Evolutionary conservation across 2,888 invertebrate genomes (phyloP).

Genomic region (Brenthis ino): DNA sequence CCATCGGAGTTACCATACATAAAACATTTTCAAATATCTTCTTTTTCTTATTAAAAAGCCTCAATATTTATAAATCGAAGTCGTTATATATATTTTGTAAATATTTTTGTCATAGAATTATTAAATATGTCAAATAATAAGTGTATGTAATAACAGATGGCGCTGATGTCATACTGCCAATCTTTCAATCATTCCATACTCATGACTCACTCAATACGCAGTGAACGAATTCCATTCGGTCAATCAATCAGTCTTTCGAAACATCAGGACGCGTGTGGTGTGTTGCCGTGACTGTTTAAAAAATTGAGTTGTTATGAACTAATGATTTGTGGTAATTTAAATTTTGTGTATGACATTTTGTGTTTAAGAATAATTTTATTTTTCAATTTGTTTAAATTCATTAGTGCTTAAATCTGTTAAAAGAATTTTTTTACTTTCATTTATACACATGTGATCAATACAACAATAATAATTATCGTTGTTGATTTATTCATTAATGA

Average conservation of each 20-base stretch:
- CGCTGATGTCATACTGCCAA: background rate
- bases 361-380: constrained; percentile 27
- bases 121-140: background rate
- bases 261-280: constrained; percentile 43
- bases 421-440: constrained; percentile 48
- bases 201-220: constrained; percentile 21
- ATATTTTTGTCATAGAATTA: background rate
- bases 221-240: constrained; percentile 42
- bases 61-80: background rate
- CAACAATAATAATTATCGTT: constrained; percentile 46
- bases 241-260: constrained; percentile 54
- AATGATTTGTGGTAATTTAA: constrained; percentile 42
- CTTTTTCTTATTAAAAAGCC: background rate
- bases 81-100: background rate
- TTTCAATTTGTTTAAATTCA: background rate
- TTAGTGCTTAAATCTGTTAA: constrained; percentile 30
- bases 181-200: constrained; percentile 39
- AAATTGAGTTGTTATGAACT: constrained; percentile 52
- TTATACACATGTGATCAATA: constrained; percentile 76
- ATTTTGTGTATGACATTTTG: constrained; percentile 34
- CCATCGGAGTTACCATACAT: background rate
- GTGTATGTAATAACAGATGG: background rate
- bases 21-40: background rate
- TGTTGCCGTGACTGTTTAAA: constrained; percentile 46
- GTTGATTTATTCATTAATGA: constrained; percentile 53